A percentile compares a stretch with the other conserved stretches of the same genome.
Conservation (phyloP, 2,888 invertebrate genomes). For the Caenorhabditis japonica region DNA sequence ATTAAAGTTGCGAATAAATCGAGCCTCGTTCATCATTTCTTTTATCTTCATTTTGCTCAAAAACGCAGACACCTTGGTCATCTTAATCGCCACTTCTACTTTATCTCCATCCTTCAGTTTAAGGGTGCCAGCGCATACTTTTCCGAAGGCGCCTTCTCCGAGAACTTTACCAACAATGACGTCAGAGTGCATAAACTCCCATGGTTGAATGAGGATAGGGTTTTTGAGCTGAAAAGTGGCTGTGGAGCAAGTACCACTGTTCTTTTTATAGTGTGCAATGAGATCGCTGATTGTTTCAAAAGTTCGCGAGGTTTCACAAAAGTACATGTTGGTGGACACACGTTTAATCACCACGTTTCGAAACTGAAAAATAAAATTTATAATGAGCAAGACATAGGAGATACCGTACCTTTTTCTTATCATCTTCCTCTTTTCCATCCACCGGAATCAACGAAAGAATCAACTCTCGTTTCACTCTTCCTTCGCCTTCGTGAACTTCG, state of each 20-base stretch:
- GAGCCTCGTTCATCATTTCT: conserved; percentile 61
- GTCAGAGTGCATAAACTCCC: conserved; percentile 53
- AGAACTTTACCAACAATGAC: conserved; percentile 42
- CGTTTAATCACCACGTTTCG: conserved; percentile 36
- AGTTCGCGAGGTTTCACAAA: conserved; percentile 17
- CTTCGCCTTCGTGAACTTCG: conserved; percentile 19
- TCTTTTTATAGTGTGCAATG: conserved; percentile 18
- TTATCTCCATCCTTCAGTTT: conserved; percentile 22
- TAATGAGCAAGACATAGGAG: too few species aligned
- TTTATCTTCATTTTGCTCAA: conserved; percentile 50
- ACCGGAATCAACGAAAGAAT: conserved; percentile 37
- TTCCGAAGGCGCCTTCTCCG: conserved; percentile 58
- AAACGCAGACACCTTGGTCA: conserved; percentile 44
- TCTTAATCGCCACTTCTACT: conserved; percentile 53
- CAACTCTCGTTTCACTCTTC: conserved; percentile 26
- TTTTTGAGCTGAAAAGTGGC: conserved; percentile 32
- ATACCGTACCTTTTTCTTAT: conserved; percentile 15
- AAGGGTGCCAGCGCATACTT: conserved; percentile 43
- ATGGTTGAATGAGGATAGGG: conserved; percentile 31
- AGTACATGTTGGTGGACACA: conserved; percentile 7
- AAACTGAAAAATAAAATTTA: conserved; percentile 1
- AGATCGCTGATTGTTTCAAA: conserved; percentile 28
- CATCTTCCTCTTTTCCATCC: neutral
- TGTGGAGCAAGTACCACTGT: conserved; percentile 16
- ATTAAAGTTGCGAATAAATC: conserved; percentile 51